Conservation (phyloP, 2,888 invertebrate species). For the Tricholauxania praeusta region DNA sequence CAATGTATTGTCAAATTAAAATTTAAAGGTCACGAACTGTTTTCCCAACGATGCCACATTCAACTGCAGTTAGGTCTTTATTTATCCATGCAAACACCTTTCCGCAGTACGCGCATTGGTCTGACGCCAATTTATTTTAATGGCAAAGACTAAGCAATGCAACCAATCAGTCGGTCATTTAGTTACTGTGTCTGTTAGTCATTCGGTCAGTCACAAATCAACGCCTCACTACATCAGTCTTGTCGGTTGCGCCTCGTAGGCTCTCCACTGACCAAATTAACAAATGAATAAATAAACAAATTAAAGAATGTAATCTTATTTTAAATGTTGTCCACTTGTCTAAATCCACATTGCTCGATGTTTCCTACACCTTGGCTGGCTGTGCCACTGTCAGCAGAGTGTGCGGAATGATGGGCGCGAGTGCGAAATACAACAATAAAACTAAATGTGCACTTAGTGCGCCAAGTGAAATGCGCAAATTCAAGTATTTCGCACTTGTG, state of each 20-base stretch:
- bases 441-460: background rate
- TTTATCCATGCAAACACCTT: background rate
- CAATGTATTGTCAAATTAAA: too few species aligned
- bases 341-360: slow-evolving; percentile 1
- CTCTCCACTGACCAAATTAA: slow-evolving; percentile 10
- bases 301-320: slow-evolving; percentile 1
- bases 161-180: background rate
- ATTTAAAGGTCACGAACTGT: too few species aligned
- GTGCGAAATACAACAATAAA: background rate
- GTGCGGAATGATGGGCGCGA: background rate
- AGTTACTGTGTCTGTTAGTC: background rate
- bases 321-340: slow-evolving; percentile 2
- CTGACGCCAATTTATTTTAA: background rate
- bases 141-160: background rate
- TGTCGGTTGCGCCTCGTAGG: slow-evolving; percentile 10
- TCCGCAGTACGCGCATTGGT: background rate
- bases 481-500: slow-evolving; percentile 25
- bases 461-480: slow-evolving; percentile 12
- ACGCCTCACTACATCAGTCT: slow-evolving; percentile 16
- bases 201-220: slow-evolving; percentile 25
- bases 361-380: slow-evolving; percentile 7
- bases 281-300: background rate
- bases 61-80: too few species aligned
- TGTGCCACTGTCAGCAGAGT: too few species aligned
- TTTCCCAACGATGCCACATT: too few species aligned